Base-by-base conservation (phyloP, 92 coral and sea anemone genomes). In the Heliopora coerulea region DNA sequence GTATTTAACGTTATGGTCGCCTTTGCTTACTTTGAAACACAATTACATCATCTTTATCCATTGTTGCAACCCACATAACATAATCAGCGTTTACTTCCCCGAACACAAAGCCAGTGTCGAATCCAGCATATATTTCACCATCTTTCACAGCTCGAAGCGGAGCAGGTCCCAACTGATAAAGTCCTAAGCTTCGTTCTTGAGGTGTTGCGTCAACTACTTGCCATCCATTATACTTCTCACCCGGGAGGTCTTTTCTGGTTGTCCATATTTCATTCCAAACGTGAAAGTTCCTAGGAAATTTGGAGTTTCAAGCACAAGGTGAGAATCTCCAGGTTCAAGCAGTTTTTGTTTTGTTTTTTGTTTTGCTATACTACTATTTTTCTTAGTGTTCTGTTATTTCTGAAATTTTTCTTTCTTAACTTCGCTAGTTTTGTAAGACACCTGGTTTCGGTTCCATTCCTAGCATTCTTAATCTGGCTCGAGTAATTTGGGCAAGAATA, bases 231-330 rank as follows among this genome's bases (percentile, higher is more conserved):
- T 87, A 83, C 0, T 78, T 83, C 6, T 50, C 77, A 6, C 21
- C 9, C 39, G 91, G 88, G 9, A 90, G 87, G 59, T 90, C 97
- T 19, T 52, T 52, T 54, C 77, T 18, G 32, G 8, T 79, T 58
- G 84, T 85, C 78, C 79, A 88, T 18, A 85, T 82, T 56, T 91
- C 97, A 74, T 91, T 91, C 97, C 97, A 91, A 15, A 91, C 97
- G 56, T 91, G 97, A 74, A 83, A 91, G 78, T 91, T 91, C 97
- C 97, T 91, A 31, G 15, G 15, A 46, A 2, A n/a, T n/a, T n/a
- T n/a, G n/a, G n/a, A n/a, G n/a, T n/a, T n/a, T n/a, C n/a, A n/a
- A n/a, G n/a, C n/a, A n/a, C n/a, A n/a, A n/a, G n/a, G n/a, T n/a
- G n/a, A n/a, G n/a, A n/a, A n/a, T n/a, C n/a, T n/a, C n/a, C n/a